phyloP scores from a whole-genome alignment of 2,888 invertebrate genomes.

The Drosophila longiperda region DNA sequence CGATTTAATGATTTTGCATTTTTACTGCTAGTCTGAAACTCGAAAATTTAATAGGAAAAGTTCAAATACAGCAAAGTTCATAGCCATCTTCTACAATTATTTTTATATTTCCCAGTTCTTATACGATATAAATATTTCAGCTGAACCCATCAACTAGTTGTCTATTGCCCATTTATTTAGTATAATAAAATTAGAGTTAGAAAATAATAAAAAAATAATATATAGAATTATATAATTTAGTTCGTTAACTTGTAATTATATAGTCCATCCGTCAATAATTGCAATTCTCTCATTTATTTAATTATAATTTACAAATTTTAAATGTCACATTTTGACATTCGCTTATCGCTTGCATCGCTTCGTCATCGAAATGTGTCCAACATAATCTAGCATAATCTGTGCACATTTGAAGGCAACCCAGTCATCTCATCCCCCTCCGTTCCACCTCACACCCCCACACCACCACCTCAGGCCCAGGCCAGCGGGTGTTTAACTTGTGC shows the following conservation, averaged over 20 bases:
- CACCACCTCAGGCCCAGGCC: constrained; percentile 26
- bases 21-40: too few species aligned
- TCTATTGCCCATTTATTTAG: background rate
- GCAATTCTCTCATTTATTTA: background rate
- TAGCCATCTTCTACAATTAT: background rate
- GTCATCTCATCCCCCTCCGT: background rate
- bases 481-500: constrained; percentile 45
- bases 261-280: background rate
- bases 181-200: too few species aligned
- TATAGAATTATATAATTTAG: background rate
- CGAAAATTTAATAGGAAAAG: too few species aligned
- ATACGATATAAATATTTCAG: background rate
- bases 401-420: constrained; percentile 19
- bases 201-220: too few species aligned
- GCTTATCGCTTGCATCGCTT: constrained; percentile 29
- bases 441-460: constrained; percentile 11
- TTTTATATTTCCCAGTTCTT: background rate
- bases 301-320: constrained; percentile 15
- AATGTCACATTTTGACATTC: constrained; percentile 17
- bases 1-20: too few species aligned
- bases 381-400: constrained; percentile 58
- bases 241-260: background rate
- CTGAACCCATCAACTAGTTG: background rate
- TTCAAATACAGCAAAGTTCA: too few species aligned
- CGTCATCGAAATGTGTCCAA: constrained; percentile 36